Base-by-base conservation (phyloP, 2,113 vertebrate genomes). In the Toxostoma redivivum region DNA sequence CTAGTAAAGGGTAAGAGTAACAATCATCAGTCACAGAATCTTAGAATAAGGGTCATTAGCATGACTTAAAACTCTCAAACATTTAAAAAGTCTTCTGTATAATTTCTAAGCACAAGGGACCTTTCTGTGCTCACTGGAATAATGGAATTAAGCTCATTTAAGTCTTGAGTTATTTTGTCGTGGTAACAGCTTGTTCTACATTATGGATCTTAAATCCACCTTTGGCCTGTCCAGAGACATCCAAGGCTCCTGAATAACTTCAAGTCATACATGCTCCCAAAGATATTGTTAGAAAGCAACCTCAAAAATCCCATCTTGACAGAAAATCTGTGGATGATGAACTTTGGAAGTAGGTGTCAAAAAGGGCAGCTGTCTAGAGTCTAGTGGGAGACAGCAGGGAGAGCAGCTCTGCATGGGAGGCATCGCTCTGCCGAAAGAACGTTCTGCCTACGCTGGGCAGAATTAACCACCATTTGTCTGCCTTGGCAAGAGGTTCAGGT, bases 311-410 rank as follows among this genome's bases (percentile, higher is more conserved):
- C n/a, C 40, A 83, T 50, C 48, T 81, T 76, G 90, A 66, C 83
- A 90, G 80, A 57, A 92, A 44, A 37, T 60, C 81, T 82, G 67
- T 67, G 54, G 85, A 70, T 82, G 66, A 48, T 90, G 82, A 89
- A 82, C 83, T 82, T 76, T 67, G 64, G 74, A 94, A 94, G 80
- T 42, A 69, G 78, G 73, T 94, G 73, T 85, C 69, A 51, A 65
- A 93, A 95, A 86, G 86, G 88, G 85, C 64, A 88, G 48, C 78
- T 82, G 58, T 86, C 50, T 86, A 7, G 61, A 79, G 53, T 37
- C 45, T 77, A 31, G 74, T 86, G 82, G 71, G 81, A 81, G 81
- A 88, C 92, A 94, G 91, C 82, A 88, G 94, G 82, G 80, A 88
- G 77, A 86, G 82, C 85, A 90, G 23, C 57, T 84, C 57, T 76